Evolutionary conservation across 2,888 invertebrate genomes (phyloP), one percentile per base, ranked within the genome.

Genomic region (Dryococelus australis): DNA sequence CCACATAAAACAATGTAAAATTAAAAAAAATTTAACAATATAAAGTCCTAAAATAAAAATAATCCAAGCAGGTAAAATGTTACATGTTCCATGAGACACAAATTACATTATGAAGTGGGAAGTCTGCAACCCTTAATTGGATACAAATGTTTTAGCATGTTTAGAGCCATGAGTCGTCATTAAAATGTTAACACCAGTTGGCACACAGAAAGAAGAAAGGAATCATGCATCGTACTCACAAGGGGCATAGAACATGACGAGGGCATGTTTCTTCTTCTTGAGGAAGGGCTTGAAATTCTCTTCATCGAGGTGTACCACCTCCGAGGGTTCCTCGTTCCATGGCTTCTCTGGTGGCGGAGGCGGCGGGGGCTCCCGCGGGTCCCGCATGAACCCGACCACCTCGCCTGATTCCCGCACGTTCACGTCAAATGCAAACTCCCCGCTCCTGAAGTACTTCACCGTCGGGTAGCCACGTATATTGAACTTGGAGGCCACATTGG

Each of bases 221-320:
- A 47, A 10, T 6, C 8, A 1, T 13, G 47, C 24, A 5, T n/a
- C 13, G 85, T 87, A 95, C 96, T 95, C 93, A 98, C 98, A 98
- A 20, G 98, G 98, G 0, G 98, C 98, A 92, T 98, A 98, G 92
- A 98, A 98, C 96, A 98, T 97, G 88, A 98, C 95, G 86, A 98
- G 91, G 2, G 96, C 96, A 92, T 98, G 97, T 91, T 97, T 97
- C 92, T 97, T 96, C 92, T 97, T 97, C 91, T 97, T 96, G 81
- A 98, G 93, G 86, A 96, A 94, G 84, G 94, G 92, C 90, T 96
- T 95, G 92, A 97, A 98, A 88, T 93, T 95, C 88, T 96, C 94
- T 83, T 96, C 94, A 90, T 94, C 94, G 86, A 98, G 94, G 93
- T 98, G 97, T 83, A 96, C 94, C 84, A 98, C 97, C 90, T 96